These are phyloP conservation scores for Carcinoscorpius rotundicauda DNA, from an alignment of 1,140 invertebrate genomes.

Conservation along the genomic window DNA sequence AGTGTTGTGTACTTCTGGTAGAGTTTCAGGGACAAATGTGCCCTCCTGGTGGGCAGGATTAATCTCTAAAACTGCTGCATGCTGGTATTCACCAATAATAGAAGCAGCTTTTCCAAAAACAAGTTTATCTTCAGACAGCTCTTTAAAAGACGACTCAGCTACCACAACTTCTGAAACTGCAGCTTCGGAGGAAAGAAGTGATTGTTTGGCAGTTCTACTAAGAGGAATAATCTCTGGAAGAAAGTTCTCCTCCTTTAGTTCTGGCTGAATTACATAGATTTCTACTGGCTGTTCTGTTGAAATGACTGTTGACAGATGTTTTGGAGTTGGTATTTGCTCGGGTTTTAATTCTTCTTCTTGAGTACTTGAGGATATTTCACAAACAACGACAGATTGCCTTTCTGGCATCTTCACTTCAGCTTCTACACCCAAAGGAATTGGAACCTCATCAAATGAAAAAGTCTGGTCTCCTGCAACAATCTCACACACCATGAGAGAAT, in stretches of 20 bases:
- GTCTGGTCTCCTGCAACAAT: background rate
- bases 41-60: conserved; percentile 12
- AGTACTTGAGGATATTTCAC: background rate
- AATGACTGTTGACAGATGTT: conserved; percentile 9
- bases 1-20: conserved; percentile 36
- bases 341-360: conserved; percentile 11
- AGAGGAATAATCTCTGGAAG: background rate
- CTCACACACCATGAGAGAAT: background rate
- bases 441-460: background rate
- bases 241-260: conserved; percentile 11
- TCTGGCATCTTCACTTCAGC: background rate
- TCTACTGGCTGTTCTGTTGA: conserved; percentile 9
- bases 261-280: conserved; percentile 18
- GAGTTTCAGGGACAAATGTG: conserved; percentile 7
- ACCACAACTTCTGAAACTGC: conserved; percentile 10
- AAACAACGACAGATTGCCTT: background rate
- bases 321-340: background rate
- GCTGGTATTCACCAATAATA: background rate
- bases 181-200: conserved; percentile 9
- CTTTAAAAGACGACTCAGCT: background rate
- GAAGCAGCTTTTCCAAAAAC: background rate
- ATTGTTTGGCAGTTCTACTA: conserved; percentile 9
- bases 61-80: conserved; percentile 9
- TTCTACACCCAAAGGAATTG: background rate
- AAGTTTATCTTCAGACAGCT: conserved; percentile 1